Base-by-base conservation (phyloP, 2,113 vertebrate genomes). In the Amblyornis subalaris region DNA sequence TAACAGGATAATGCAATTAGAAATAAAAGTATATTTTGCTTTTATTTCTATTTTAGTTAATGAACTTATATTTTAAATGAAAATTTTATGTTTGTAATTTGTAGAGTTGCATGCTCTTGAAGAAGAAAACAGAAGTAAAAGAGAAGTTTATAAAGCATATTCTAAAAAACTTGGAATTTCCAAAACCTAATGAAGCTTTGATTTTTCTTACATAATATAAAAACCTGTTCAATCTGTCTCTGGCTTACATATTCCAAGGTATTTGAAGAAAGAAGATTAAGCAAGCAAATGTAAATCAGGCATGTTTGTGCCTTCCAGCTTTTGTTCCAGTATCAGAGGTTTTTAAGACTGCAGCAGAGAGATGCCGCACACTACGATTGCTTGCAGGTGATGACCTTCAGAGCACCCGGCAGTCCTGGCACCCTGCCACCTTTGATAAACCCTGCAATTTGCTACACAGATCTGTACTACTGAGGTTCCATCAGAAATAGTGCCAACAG, bases 1-100 rank as follows among this genome's bases (percentile, higher is more conserved):
- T 67, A 96, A 93, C 13, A 62, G 40, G 54, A 85, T 95, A 93
- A 90, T 55, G 91, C n/a, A 83, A 31, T 80, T 80, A 88, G 71
- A 88, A 94, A 90, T 42, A 77, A 92, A 66, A 77, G 2, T 29
- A 40, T 77, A 70, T 60, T 83, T 92, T 81, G 65, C 42, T 65
- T 89, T 88, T 74, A 82, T 79, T 93, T 94, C 4, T 31, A 87
- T 64, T 78, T 91, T 60, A 44, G 21, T n/a, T 65, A 54, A 26
- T 29, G 6, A 71, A 54, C 4, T 71, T 16, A 28, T 9, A 57
- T 66, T 88, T 84, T 36, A 77, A 85, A 77, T 40, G 5, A 51
- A 80, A 51, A 44, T 47, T 44, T 82, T 29, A 20, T 51, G 4
- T 4, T 82, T 90, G 20, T 51, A 7, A 38, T 57, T 47, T 22